phyloP scores from a whole-genome alignment of 2,797 vertebrate genomes.

The Pseudochirops corinnae region DNA sequence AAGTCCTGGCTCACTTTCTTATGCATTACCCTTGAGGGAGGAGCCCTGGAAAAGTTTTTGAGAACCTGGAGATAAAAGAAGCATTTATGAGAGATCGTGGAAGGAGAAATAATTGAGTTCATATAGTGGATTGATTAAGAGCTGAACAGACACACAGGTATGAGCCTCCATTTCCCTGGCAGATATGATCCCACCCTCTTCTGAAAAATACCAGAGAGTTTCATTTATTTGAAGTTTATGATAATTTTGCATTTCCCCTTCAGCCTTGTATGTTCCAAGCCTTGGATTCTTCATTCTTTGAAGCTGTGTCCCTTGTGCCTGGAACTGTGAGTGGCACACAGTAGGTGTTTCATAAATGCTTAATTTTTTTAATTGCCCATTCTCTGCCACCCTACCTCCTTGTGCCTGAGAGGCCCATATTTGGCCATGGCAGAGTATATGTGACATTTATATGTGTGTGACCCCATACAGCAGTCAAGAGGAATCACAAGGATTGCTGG shows the following conservation, averaged over 20 bases:
- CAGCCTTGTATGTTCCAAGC: neutral
- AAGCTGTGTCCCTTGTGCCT: neutral
- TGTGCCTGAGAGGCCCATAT: neutral
- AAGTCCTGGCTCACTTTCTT: neutral
- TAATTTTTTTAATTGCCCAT: neutral
- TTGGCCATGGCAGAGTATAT: neutral
- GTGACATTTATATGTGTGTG: neutral
- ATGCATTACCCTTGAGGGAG: neutral
- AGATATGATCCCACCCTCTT: neutral
- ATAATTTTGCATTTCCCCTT: neutral
- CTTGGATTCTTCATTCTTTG: neutral
- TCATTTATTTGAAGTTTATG: neutral
- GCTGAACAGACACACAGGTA: neutral
- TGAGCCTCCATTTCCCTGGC: neutral
- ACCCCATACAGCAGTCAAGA: neutral
- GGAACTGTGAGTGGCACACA: neutral
- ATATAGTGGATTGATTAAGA: neutral
- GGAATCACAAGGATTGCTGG: neutral
- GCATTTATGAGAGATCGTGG: neutral
- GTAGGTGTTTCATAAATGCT: neutral
- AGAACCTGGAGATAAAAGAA: neutral
- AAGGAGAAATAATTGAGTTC: neutral
- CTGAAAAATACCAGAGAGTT: neutral
- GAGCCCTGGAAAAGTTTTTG: neutral
- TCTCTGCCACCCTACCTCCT: neutral